phyloP scores from a whole-genome alignment of 1,140 invertebrate species.

The Nephila pilipes region DNA sequence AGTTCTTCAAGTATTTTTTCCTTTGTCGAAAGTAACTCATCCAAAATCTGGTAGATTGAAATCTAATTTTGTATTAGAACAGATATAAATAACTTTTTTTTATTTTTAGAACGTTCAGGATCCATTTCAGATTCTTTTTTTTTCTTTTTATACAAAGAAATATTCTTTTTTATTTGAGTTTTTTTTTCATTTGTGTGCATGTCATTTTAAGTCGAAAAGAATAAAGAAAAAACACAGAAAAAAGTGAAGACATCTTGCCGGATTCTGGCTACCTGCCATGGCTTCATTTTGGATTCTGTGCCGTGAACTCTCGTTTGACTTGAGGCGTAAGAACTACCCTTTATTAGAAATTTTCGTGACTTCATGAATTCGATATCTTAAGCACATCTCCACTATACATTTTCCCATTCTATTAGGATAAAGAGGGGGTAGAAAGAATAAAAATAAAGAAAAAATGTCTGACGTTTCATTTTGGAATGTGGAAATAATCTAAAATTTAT shows the following conservation, averaged over 20 bases:
- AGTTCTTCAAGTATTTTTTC: neutral
- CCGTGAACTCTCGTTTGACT: neutral
- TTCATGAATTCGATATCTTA: slow-evolving; percentile 16
- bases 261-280: slow-evolving; percentile 20
- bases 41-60: slow-evolving; percentile 53
- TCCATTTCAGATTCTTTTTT: slow-evolving; percentile 4
- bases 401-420: slow-evolving; percentile 18
- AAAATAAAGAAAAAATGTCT: neutral
- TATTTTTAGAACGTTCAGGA: neutral
- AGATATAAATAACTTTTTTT: neutral
- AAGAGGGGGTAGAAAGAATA: neutral
- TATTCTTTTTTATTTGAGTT: neutral
- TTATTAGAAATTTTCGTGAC: slow-evolving; percentile 30
- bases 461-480: neutral
- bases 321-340: slow-evolving; percentile 11
- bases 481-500: neutral
- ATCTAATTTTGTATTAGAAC: slow-evolving; percentile 57
- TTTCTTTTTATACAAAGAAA: slow-evolving; percentile 14
- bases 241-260: slow-evolving; percentile 29
- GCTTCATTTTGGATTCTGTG: slow-evolving; percentile 20
- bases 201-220: slow-evolving; percentile 35
- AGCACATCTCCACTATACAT: neutral
- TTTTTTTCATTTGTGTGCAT: slow-evolving; percentile 13
- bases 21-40: slow-evolving; percentile 41
- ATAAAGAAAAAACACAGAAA: neutral